Evolutionary conservation across 2,888 invertebrate genomes (phyloP).

Genomic region (Entomobrya multifasciata): DNA sequence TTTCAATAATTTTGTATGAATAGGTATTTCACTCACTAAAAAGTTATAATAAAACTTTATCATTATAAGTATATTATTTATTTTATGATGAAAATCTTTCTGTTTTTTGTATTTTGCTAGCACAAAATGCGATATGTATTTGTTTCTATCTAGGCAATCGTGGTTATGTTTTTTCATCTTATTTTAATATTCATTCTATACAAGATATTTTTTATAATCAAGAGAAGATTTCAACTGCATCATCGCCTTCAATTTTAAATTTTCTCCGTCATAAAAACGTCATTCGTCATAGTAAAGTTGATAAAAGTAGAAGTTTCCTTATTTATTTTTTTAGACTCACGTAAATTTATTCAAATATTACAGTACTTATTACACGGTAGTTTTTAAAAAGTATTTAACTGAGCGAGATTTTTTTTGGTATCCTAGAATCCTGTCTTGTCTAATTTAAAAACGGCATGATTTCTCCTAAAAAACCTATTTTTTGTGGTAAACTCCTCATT

Average conservation of each 20-base stretch:
- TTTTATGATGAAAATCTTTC: conserved; percentile 34
- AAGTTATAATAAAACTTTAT: conserved; percentile 12
- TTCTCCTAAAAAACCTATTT: conserved; percentile 24
- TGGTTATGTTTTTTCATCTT: conserved; percentile 65
- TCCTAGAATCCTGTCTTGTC: background rate
- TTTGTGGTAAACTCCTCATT: conserved; percentile 50
- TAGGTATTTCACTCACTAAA: background rate
- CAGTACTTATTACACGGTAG: background rate
- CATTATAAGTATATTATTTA: background rate
- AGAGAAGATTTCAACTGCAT: conserved; percentile 29
- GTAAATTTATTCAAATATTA: background rate
- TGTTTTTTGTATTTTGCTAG: conserved; percentile 73
- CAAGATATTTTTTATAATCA: too few relatives aligned
- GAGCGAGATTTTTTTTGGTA: conserved; percentile 58
- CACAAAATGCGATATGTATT: conserved; percentile 79
- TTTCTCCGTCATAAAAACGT: conserved; percentile 39
- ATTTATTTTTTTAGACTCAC: conserved; percentile 6
- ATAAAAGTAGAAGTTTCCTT: conserved; percentile 4
- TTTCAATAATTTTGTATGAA: background rate
- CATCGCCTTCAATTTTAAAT: conserved; percentile 32
- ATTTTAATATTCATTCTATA: conserved; percentile 22
- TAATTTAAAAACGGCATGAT: conserved; percentile 33
- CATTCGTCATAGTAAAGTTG: conserved; percentile 27
- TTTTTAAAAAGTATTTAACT: conserved; percentile 47
- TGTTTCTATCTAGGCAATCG: conserved; percentile 78